phyloP scores from a whole-genome alignment of 2,113 vertebrate species.

The Zosterops japonicus region DNA sequence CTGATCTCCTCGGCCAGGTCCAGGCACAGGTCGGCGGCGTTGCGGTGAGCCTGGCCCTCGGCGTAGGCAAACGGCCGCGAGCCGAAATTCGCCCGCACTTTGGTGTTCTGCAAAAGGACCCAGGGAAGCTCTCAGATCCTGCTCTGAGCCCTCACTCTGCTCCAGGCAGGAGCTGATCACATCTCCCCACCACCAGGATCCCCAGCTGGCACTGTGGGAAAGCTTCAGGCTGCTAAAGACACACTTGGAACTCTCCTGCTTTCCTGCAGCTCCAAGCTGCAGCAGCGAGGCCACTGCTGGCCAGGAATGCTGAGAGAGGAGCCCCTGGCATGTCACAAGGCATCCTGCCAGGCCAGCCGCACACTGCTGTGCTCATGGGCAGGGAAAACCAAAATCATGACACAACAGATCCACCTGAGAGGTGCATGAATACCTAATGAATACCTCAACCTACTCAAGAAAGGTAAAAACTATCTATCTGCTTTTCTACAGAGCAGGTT shows the following conservation, averaged over 20 bases:
- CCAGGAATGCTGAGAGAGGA: neutral
- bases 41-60: conserved; percentile 95
- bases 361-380: neutral
- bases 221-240: neutral
- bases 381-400: neutral
- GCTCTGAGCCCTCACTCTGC: neutral
- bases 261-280: neutral
- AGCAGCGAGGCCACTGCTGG: neutral
- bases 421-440: neutral
- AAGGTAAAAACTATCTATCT: neutral
- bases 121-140: neutral
- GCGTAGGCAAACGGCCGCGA: conserved; percentile 89
- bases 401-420: neutral
- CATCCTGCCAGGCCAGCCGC: neutral
- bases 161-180: neutral
- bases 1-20: conserved; percentile 98
- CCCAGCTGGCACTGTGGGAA: neutral
- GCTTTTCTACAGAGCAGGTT: neutral
- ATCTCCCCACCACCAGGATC: neutral
- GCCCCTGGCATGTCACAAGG: neutral
- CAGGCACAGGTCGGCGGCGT: conserved; percentile 92
- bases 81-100: conserved; percentile 95
- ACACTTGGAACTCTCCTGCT: neutral
- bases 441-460: neutral
- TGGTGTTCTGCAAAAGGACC: conserved; percentile 85